phyloP scores from a whole-genome alignment of 37 sponge, comb jelly and placozoan species.

The Cliona cf. orientalis region DNA sequence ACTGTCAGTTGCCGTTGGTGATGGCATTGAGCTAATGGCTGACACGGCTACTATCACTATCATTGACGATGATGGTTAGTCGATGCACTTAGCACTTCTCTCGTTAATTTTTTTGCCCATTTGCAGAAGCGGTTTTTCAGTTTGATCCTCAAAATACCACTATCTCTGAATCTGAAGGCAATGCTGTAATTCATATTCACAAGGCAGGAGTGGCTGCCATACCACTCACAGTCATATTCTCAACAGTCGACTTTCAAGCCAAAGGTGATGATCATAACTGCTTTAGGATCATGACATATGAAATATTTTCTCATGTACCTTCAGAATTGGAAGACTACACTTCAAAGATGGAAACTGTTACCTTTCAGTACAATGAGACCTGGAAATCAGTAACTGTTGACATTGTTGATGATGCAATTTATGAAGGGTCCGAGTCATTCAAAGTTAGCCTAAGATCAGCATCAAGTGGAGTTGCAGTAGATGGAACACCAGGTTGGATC shows the following conservation, averaged over 20 bases:
- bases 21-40: neutral
- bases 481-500: neutral
- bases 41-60: neutral
- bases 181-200: too few relatives aligned
- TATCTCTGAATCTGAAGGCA: too few relatives aligned
- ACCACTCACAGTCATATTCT: too few relatives aligned
- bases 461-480: neutral
- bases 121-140: neutral
- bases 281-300: too few relatives aligned
- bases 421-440: neutral
- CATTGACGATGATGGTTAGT: constrained; percentile 14
- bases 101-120: neutral
- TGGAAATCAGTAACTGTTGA: neutral
- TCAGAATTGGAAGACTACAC: too few relatives aligned
- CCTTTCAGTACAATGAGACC: too few relatives aligned
- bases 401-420: constrained; percentile 5
- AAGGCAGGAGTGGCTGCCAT: too few relatives aligned
- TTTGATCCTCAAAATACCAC: too few relatives aligned
- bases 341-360: too few relatives aligned
- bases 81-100: neutral
- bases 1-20: neutral
- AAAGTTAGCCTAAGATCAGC: neutral
- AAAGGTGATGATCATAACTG: too few relatives aligned
- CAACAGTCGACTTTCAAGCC: too few relatives aligned
- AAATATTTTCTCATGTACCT: too few relatives aligned